Base-by-base conservation (phyloP, 2,888 invertebrate species). In the Thymelicus lineola region DNA sequence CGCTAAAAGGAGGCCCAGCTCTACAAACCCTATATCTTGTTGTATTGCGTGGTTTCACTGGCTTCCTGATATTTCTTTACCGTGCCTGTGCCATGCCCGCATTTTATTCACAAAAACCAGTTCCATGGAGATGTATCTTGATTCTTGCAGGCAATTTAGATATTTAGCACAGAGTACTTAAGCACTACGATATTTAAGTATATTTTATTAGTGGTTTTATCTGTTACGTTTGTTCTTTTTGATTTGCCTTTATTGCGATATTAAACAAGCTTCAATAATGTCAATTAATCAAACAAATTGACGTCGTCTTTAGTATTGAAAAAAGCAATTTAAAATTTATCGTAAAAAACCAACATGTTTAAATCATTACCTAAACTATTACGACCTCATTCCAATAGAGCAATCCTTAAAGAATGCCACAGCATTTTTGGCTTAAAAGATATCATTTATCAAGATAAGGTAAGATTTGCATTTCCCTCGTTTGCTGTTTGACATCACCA, bases 381-480 rank as follows among this genome's bases (percentile, higher is more conserved):
- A 20, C 46, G 45, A 17, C 65, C 70, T 35, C 7, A 77, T 1
- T 65, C 67, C 1, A 72, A 68, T 38, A 69, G 35, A 48, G 9
- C 9, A 10, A n/a, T 50, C 48, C 66, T 35, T 42, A 80, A 75
- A 77, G 77, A 80, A 76, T 91, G 90, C 67, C 86, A 90, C 75
- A 87, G 86, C 75, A 81, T 91, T 1, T 89, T 91, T 73, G 87
- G 89, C 38, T 81, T 91, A 46, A 84, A 90, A 72, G 86, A 90
- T 73, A 76, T 90, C 48, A 79, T 90, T 60, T 82, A 82, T 14
- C 85, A 81, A 66, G 88, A 90, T 61, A 89, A 87, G 86, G 91
- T 91, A 77, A 60, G 14, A 7, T 28, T 53, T 20, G 15, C 48
- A 15, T 15, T 15, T 4, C 6, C 9, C 14, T 6, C 14, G 1